Evolutionary conservation across 2,888 invertebrate species (phyloP).

Genomic region (Piscicola geometra): DNA sequence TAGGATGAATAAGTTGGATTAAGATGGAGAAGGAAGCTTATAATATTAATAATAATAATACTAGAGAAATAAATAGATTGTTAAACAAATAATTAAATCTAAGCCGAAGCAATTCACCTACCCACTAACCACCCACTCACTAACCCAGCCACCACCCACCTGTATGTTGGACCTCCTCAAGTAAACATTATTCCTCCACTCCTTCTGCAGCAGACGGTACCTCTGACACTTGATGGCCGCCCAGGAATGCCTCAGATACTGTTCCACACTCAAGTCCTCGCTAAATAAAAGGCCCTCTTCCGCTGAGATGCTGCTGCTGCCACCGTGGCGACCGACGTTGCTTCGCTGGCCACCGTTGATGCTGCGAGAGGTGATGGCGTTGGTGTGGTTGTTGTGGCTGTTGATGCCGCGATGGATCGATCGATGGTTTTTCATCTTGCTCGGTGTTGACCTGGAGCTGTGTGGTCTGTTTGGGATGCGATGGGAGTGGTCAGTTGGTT

Average conservation of each 20-base stretch:
- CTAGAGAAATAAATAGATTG: not conserved
- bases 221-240: conserved; percentile 96
- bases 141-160: conserved; percentile 47
- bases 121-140: too few relatives aligned
- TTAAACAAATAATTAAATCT: too few relatives aligned
- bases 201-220: conserved; percentile 97
- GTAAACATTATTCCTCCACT: conserved; percentile 96
- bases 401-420: too few relatives aligned
- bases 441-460: not conserved
- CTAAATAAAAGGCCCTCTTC: not conserved
- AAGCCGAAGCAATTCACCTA: too few relatives aligned
- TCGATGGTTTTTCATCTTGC: not conserved
- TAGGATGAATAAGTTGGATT: not conserved
- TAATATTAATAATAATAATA: not conserved
- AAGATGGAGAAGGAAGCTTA: not conserved
- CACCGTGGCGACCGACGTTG: not conserved
- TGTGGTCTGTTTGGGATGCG: not conserved
- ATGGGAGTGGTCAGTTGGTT: too few relatives aligned
- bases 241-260: conserved; percentile 87
- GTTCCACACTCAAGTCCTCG: conserved; percentile 58
- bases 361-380: too few relatives aligned
- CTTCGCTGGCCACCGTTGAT: too few relatives aligned
- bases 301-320: conserved; percentile 3
- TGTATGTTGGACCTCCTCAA: conserved; percentile 65
- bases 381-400: too few relatives aligned